Evolutionary conservation across 2,888 invertebrate species (phyloP).

Genomic region (Euproctis similis): DNA sequence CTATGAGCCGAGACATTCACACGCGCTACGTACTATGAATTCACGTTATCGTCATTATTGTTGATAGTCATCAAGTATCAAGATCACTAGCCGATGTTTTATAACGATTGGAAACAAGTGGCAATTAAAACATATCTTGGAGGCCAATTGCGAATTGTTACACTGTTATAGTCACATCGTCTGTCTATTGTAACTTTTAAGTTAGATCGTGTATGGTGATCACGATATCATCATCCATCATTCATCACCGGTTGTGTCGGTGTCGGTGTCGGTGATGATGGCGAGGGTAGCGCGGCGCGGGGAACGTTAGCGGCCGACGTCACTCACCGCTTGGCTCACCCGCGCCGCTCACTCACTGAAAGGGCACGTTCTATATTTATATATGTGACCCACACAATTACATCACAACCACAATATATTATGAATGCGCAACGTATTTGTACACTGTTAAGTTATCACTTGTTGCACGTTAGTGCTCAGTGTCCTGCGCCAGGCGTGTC

Average conservation of each 20-base stretch:
- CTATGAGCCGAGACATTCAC: slow-evolving; percentile 37
- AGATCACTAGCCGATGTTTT: slow-evolving; percentile 30
- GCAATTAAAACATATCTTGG: slow-evolving; percentile 25
- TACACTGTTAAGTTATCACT: slow-evolving; percentile 55
- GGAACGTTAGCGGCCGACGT: slow-evolving; percentile 64
- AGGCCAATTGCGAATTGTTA: slow-evolving; percentile 20
- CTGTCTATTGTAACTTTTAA: slow-evolving; percentile 16
- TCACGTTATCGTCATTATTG: slow-evolving; percentile 60
- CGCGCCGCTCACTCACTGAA: slow-evolving; percentile 64
- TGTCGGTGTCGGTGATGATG: slow-evolving; percentile 66
- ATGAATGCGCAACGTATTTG: slow-evolving; percentile 43
- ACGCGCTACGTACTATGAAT: slow-evolving; percentile 45
- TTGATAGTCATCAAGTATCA: slow-evolving; percentile 44
- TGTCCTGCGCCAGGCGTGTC: slow-evolving; percentile 35
- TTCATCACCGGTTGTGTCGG: slow-evolving; percentile 39
- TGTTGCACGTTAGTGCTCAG: slow-evolving; percentile 67
- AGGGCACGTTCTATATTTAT: slow-evolving; percentile 72
- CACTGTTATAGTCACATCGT: slow-evolving; percentile 21
- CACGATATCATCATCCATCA: slow-evolving; percentile 36
- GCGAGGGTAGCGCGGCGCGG: slow-evolving; percentile 70
- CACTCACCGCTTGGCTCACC: slow-evolving; percentile 64
- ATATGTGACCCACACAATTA: slow-evolving; percentile 58
- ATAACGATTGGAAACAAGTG: slow-evolving; percentile 26
- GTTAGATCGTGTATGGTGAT: slow-evolving; percentile 11
- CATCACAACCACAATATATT: slow-evolving; percentile 52